These are phyloP conservation scores for Escarpia spicata DNA, from an alignment of 2,888 invertebrate species.

Conservation along the genomic window DNA sequence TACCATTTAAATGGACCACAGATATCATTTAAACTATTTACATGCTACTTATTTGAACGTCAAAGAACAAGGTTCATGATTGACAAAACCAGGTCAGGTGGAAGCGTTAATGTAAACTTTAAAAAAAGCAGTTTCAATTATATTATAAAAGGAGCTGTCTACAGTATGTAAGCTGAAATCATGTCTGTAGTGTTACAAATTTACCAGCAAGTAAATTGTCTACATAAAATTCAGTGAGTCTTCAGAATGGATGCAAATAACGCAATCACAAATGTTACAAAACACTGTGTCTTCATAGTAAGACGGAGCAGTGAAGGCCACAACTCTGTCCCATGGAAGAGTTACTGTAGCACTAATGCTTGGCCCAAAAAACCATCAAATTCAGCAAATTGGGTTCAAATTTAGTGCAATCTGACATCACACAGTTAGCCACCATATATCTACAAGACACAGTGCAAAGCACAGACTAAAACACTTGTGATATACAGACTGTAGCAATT, in stretches of 20 bases:
- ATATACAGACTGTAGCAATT: background rate
- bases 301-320: background rate
- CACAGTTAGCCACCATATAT: background rate
- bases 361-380: constrained; percentile 22
- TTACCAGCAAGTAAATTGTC: background rate
- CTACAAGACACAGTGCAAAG: background rate
- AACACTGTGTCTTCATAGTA: background rate
- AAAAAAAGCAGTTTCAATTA: too few relatives aligned
- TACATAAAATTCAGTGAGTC: background rate
- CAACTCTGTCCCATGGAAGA: background rate
- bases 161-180: too few relatives aligned
- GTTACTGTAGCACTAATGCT: constrained; percentile 33
- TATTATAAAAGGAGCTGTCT: too few relatives aligned
- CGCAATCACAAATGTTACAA: background rate
- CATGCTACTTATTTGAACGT: too few relatives aligned
- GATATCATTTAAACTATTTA: too few relatives aligned
- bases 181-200: too few relatives aligned
- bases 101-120: too few relatives aligned
- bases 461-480: background rate
- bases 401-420: constrained; percentile 14
- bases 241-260: background rate
- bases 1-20: too few relatives aligned
- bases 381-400: constrained; percentile 25
- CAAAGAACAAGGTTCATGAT: too few relatives aligned
- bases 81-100: too few relatives aligned